phyloP scores from a whole-genome alignment of 2,888 invertebrate species.

The Acleris emargana region DNA sequence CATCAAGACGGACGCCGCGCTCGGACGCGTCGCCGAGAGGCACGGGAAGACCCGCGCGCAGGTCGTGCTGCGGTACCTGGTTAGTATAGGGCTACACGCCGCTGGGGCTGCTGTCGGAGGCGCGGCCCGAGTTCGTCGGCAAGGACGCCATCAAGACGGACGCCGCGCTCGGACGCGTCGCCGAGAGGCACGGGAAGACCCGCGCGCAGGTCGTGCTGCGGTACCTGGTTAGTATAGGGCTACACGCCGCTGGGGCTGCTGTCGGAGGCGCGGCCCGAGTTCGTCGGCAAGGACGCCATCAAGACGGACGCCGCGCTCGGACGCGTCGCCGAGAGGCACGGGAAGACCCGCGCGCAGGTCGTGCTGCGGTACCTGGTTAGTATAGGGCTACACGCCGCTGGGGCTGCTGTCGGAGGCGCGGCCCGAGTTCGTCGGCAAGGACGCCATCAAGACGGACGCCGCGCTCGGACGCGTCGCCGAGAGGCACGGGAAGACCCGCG shows the following conservation, averaged over 20 bases:
- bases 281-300: constrained; percentile 79
- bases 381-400: no score
- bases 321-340: constrained; percentile 84
- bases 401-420: no score
- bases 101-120: constrained; percentile 81
- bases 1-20: constrained; percentile 83
- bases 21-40: constrained; percentile 83
- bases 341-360: constrained; percentile 86
- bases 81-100: constrained; percentile 87
- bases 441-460: no score
- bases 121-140: constrained; percentile 71
- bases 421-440: no score
- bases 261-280: constrained; percentile 75
- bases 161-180: constrained; percentile 81
- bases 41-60: constrained; percentile 87
- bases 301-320: constrained; percentile 83
- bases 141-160: constrained; percentile 84
- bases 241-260: constrained; percentile 88
- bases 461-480: no score
- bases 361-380: constrained; percentile 87
- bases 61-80: constrained; percentile 87
- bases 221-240: constrained; percentile 84
- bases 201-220: constrained; percentile 86
- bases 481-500: no score
- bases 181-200: constrained; percentile 85